Conservation (phyloP, 2,888 invertebrate species). For the Axea sp. region DNA sequence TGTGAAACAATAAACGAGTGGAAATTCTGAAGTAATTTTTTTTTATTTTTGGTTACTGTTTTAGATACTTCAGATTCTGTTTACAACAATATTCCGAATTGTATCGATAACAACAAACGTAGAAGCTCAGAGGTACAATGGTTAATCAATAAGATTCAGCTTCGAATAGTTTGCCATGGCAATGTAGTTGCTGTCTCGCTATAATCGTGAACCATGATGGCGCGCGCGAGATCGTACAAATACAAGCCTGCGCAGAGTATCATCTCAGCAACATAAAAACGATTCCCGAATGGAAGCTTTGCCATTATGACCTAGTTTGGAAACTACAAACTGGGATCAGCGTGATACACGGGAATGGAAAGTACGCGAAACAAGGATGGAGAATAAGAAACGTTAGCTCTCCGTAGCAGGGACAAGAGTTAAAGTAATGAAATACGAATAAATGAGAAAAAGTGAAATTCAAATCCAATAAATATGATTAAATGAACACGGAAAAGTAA, state of each 20-base stretch:
- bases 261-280: constrained; percentile 53
- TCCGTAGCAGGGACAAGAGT: neutral
- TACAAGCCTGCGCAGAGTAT: constrained; percentile 52
- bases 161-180: constrained; percentile 49
- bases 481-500: too few relatives aligned
- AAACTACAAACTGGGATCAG: constrained; percentile 54
- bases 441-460: constrained; percentile 7
- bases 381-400: constrained; percentile 9
- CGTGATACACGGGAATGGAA: constrained; percentile 32
- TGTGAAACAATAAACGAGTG: too few relatives aligned
- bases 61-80: too few relatives aligned
- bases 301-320: constrained; percentile 63
- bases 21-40: too few relatives aligned
- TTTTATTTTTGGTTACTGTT: too few relatives aligned
- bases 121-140: constrained; percentile 35
- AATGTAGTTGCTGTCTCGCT: constrained; percentile 37
- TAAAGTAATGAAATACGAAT: constrained; percentile 14
- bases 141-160: constrained; percentile 56
- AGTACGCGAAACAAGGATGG: constrained; percentile 29
- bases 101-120: constrained; percentile 5
- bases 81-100: too few relatives aligned
- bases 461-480: constrained; percentile 7
- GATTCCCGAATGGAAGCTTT: constrained; percentile 57
- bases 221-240: constrained; percentile 43
- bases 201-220: constrained; percentile 40